Conservation (phyloP, 2,888 invertebrate species). For the Nymphalis polychloros region DNA sequence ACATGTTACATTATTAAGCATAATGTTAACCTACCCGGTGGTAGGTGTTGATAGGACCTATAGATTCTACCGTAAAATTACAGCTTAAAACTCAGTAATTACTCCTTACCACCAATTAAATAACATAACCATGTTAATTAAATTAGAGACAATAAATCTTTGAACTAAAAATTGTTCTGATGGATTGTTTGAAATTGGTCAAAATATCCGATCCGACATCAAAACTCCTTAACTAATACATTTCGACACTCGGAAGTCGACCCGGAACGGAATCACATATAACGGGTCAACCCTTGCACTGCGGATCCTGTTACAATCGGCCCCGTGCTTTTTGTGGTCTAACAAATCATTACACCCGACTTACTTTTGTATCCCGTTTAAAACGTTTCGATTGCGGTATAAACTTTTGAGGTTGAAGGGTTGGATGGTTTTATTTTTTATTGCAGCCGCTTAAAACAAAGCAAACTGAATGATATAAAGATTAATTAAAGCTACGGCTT, state of each 20-base stretch:
- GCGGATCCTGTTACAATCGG: conserved; percentile 54
- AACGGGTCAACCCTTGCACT: conserved; percentile 62
- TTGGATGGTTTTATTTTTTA: not conserved
- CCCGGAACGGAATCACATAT: conserved; percentile 57
- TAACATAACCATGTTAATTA: too few relatives aligned
- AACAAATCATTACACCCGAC: conserved; percentile 55
- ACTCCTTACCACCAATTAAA: too few relatives aligned
- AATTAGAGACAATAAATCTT: too few relatives aligned
- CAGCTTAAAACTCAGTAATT: too few relatives aligned
- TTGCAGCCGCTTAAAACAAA: not conserved
- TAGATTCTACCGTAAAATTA: too few relatives aligned
- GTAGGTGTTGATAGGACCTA: too few relatives aligned
- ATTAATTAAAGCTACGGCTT: too few relatives aligned
- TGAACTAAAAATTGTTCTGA: too few relatives aligned
- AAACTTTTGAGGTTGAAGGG: conserved; percentile 9
- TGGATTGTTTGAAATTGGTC: not conserved
- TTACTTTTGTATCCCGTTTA: conserved; percentile 54
- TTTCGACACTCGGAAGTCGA: conserved; percentile 57
- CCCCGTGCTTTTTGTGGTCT: conserved; percentile 42
- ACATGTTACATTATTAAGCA: too few relatives aligned
- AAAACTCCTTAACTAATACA: conserved; percentile 30
- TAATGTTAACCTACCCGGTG: too few relatives aligned
- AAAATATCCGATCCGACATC: conserved; percentile 15
- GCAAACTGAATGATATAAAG: not conserved
- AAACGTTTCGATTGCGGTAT: conserved; percentile 24